A percentile compares a stretch with the other conserved stretches of the same genome.
phyloP scores from a whole-genome alignment of 2,113 vertebrate genomes.

The Dipodomys ordii region DNA sequence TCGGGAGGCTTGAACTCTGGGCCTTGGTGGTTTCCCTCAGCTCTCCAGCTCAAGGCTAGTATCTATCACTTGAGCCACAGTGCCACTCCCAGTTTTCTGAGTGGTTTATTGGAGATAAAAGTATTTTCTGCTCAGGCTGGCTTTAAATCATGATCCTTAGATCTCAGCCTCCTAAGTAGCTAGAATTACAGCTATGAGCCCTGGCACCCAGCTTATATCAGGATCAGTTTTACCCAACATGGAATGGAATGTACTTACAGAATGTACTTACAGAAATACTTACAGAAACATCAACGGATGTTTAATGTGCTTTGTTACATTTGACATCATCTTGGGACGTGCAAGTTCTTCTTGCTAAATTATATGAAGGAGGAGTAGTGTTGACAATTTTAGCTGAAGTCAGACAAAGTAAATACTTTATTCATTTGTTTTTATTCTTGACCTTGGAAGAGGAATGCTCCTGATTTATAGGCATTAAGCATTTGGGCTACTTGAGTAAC shows the following conservation, averaged over 20 bases:
- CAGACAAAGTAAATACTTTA: not conserved
- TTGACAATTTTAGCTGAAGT: not conserved
- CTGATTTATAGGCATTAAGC: not conserved
- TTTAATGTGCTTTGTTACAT: not conserved
- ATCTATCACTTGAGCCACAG: no score
- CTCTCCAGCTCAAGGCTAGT: no score
- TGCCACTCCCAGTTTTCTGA: no score
- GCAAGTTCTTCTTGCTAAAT: not conserved
- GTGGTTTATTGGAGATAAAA: no score
- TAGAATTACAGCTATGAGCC: no score
- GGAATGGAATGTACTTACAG: not conserved
- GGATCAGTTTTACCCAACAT: not conserved
- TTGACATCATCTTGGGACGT: not conserved
- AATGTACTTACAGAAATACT: no score
- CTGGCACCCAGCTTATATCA: not conserved
- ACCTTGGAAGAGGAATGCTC: not conserved
- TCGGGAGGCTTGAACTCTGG: no score
- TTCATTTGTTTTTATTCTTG: not conserved
- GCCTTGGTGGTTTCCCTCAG: no score
- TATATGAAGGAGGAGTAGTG: not conserved
- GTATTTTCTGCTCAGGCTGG: no score
- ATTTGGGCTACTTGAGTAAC: not conserved
- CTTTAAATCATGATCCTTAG: no score
- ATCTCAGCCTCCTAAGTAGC: no score
- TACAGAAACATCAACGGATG: no score